Percentiles rank a stretch among this genome's conserved stretches.
phyloP scores from a whole-genome alignment of 1,140 invertebrate species.

The Nebria ingens region DNA sequence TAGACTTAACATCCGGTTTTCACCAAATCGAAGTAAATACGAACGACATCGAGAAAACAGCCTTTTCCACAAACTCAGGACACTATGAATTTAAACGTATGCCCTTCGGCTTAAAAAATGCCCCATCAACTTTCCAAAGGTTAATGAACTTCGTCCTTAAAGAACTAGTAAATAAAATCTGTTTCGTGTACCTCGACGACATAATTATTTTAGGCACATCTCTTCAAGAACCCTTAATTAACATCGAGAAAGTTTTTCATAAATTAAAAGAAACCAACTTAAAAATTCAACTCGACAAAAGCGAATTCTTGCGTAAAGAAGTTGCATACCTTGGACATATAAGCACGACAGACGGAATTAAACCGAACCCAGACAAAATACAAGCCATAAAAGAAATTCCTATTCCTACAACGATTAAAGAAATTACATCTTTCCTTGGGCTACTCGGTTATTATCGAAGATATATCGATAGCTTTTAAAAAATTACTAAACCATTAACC shows the following conservation, averaged over 20 bases:
- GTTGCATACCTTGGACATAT: conserved; percentile 17
- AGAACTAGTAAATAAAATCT: conserved; percentile 21
- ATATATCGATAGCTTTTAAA: conserved; percentile 13
- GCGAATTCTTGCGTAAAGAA: conserved; percentile 23
- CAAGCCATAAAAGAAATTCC: conserved; percentile 15
- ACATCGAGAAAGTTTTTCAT: conserved; percentile 20
- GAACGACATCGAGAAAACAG: conserved; percentile 35
- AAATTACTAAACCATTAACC: conserved; percentile 14
- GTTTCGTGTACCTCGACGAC: conserved; percentile 32
- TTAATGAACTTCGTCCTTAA: conserved; percentile 30
- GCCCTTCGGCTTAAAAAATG: conserved; percentile 36
- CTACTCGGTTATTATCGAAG: conserved; percentile 14
- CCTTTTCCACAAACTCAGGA: conserved; percentile 31
- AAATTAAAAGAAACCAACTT: conserved; percentile 21
- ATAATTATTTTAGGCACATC: conserved; percentile 22
- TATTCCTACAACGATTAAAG: conserved; percentile 16
- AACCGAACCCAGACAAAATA: conserved; percentile 19
- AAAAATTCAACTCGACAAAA: conserved; percentile 26
- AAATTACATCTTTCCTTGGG: conserved; percentile 15
- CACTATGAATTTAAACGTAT: conserved; percentile 34
- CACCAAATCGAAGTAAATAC: conserved; percentile 37
- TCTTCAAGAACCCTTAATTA: conserved; percentile 22
- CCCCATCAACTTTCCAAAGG: conserved; percentile 37
- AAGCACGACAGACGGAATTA: conserved; percentile 16
- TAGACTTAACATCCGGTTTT: conserved; percentile 40